These are phyloP conservation scores for Paramisgurnus dabryanus DNA, from an alignment of 2,113 vertebrate species.

Conservation along the genomic window DNA sequence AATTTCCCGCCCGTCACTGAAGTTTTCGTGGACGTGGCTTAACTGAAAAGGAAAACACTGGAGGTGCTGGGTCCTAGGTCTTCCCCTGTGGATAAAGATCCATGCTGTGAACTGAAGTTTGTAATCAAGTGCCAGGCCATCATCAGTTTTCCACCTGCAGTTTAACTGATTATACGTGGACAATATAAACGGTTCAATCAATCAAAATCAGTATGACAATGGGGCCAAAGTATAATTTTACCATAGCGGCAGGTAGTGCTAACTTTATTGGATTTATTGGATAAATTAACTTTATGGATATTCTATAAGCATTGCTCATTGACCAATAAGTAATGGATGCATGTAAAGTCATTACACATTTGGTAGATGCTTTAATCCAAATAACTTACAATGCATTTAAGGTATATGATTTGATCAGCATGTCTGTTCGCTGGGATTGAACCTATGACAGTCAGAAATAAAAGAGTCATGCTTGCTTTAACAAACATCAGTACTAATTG, in stretches of 20 bases:
- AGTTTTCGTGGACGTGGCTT: conserved; percentile 8
- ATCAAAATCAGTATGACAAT: conserved; percentile 25
- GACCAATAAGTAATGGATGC: no score
- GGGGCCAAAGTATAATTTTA: neutral
- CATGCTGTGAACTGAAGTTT: conserved; percentile 18
- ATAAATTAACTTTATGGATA: no score
- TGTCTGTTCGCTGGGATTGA: no score
- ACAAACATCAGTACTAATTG: neutral
- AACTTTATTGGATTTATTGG: no score
- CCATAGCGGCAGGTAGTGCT: neutral
- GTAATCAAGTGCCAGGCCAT: conserved; percentile 5
- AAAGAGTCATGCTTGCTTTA: neutral
- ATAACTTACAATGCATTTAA: no score
- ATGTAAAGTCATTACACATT: no score
- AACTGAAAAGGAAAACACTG: neutral
- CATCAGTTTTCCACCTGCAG: conserved; percentile 29
- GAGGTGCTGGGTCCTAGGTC: neutral
- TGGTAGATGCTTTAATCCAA: no score
- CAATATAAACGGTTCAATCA: neutral
- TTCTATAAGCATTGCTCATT: no score
- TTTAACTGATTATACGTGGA: conserved; percentile 22
- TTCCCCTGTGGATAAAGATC: neutral
- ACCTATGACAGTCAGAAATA: no score
- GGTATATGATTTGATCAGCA: no score
- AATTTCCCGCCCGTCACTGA: neutral